These are phyloP conservation scores for Dynastes grantii DNA, from an alignment of 2,888 invertebrate species.

Conservation along the genomic window DNA sequence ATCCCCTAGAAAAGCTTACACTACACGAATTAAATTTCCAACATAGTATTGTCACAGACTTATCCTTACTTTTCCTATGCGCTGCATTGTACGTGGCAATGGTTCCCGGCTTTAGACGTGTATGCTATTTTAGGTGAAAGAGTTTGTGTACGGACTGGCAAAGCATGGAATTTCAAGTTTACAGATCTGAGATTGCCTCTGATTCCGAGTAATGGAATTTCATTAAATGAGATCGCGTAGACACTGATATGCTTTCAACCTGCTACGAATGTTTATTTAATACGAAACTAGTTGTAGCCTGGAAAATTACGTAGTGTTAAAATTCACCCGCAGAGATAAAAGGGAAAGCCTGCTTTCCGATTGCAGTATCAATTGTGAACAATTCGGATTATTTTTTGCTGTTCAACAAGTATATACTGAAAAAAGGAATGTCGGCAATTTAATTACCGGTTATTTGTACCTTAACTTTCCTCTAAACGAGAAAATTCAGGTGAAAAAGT, in stretches of 20 bases:
- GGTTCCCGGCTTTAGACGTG: conserved; percentile 21
- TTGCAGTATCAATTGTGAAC: not conserved
- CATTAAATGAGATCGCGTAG: conserved; percentile 46
- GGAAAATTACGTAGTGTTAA: conserved; percentile 9
- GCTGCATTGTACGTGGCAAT: not conserved
- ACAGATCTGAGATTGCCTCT: conserved; percentile 38
- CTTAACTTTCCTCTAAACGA: too few relatives aligned
- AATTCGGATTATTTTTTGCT: too few relatives aligned
- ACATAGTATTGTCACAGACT: not conserved
- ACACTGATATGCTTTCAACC: conserved; percentile 13
- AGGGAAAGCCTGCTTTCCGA: not conserved
- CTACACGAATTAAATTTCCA: conserved; percentile 28
- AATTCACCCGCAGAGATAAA: too few relatives aligned
- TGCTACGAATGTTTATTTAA: conserved; percentile 29
- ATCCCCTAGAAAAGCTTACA: not conserved
- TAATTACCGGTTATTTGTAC: too few relatives aligned
- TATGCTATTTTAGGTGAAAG: conserved; percentile 30
- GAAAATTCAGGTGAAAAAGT: too few relatives aligned
- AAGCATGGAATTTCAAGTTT: conserved; percentile 44
- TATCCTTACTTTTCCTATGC: conserved; percentile 21
- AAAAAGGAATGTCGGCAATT: too few relatives aligned
- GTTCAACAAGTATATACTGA: too few relatives aligned
- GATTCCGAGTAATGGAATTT: conserved; percentile 49
- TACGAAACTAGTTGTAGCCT: conserved; percentile 1
- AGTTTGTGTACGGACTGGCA: conserved; percentile 26